Percentiles rank a stretch among this genome's conserved stretches.
phyloP scores from a whole-genome alignment of 1,140 invertebrate species.

The Tetraneura akinire region DNA sequence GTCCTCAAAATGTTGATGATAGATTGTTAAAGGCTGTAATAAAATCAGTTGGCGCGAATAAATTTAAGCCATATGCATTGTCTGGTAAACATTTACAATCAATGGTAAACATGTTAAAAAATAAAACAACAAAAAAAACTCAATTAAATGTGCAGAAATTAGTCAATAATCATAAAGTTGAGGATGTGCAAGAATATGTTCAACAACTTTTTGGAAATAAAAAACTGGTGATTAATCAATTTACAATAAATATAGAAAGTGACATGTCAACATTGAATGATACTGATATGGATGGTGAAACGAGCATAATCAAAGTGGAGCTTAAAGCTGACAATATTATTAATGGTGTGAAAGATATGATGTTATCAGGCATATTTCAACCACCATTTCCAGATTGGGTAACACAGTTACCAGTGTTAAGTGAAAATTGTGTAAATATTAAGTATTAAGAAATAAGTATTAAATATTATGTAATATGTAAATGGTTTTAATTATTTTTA shows the following conservation, averaged over 20 bases:
- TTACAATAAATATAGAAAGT: slow-evolving; percentile 16
- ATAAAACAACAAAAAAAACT: slow-evolving; percentile 3
- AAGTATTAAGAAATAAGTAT: no score
- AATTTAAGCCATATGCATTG: background rate
- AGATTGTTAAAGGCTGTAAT: slow-evolving; percentile 16
- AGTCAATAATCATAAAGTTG: background rate
- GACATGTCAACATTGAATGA: background rate
- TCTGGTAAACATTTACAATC: slow-evolving; percentile 15
- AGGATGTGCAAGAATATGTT: slow-evolving; percentile 14
- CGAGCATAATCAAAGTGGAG: background rate
- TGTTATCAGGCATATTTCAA: slow-evolving; percentile 30
- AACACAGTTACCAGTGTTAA: background rate
- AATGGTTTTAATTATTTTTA: no score
- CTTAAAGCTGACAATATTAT: background rate
- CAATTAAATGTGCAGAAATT: background rate
- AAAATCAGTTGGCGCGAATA: slow-evolving; percentile 12
- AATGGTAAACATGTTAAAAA: slow-evolving; percentile 7
- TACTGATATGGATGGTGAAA: background rate
- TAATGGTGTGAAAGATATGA: slow-evolving; percentile 32
- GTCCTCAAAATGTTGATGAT: background rate
- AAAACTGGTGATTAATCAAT: background rate
- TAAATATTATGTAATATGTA: no score
- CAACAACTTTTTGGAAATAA: slow-evolving; percentile 3
- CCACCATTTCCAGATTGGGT: slow-evolving; percentile 37
- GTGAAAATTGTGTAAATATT: slow-evolving; percentile 28